These are phyloP conservation scores for Drosophila seguyi DNA, from an alignment of 1,140 invertebrate genomes.

Conservation along the genomic window DNA sequence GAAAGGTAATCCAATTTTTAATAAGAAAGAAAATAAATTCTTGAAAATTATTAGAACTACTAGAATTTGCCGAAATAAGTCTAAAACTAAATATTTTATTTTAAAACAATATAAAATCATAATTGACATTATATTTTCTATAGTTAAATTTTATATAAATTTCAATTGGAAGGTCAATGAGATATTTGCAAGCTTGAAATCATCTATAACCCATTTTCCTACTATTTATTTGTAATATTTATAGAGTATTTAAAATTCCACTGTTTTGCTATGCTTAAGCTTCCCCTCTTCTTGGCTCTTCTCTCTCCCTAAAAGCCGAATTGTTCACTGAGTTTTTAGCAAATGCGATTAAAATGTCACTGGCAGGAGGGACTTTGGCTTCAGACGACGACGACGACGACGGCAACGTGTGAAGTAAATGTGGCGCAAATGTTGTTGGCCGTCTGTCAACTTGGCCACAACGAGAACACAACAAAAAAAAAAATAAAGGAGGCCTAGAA, in stretches of 20 bases:
- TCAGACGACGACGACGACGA: conserved; percentile 49
- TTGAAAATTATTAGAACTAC: background rate
- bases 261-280: background rate
- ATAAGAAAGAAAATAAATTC: background rate
- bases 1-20: background rate
- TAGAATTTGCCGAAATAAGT: background rate
- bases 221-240: no score
- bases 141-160: background rate
- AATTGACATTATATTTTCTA: background rate
- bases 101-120: background rate
- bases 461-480: background rate
- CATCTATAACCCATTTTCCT: no score
- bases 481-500: conserved; percentile 39
- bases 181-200: no score
- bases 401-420: conserved; percentile 82
- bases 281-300: conserved; percentile 13
- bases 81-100: background rate
- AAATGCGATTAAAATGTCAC: conserved; percentile 85
- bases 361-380: conserved; percentile 40
- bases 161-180: background rate
- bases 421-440: conserved; percentile 81
- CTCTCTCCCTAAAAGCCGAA: conserved; percentile 45
- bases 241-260: conserved; percentile 22
- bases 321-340: conserved; percentile 84
- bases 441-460: conserved; percentile 67